Percentiles rank a stretch among this genome's conserved stretches.
Evolutionary conservation across 1,140 invertebrate genomes (phyloP).

Genomic region (Zaprionus ghesquierei): DNA sequence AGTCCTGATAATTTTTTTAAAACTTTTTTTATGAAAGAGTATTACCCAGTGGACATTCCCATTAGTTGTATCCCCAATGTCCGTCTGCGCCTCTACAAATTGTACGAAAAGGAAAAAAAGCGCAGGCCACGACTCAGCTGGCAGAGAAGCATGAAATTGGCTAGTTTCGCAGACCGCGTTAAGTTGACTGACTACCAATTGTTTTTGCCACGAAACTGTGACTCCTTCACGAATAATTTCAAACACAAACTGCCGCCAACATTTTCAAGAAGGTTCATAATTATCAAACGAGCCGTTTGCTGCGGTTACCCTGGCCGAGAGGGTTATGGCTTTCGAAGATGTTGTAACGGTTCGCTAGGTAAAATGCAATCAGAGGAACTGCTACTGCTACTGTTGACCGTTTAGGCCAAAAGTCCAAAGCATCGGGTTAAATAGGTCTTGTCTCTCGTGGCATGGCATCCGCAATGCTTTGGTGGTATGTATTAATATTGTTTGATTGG

Average conservation of each 20-base stretch:
- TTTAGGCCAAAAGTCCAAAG: conserved; percentile 71
- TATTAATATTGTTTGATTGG: conserved; percentile 35
- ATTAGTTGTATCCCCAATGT: conserved; percentile 2
- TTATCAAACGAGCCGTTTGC: conserved; percentile 56
- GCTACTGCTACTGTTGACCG: conserved; percentile 12
- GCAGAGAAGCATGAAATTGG: conserved; percentile 62
- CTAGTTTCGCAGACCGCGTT: conserved; percentile 74
- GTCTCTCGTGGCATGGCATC: conserved; percentile 38
- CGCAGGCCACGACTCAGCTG: conserved; percentile 60
- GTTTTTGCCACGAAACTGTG: conserved; percentile 69
- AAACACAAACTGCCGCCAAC: conserved; percentile 76
- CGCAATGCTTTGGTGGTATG: conserved; percentile 9
- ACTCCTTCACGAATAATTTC: conserved; percentile 75
- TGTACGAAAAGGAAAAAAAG: conserved; percentile 56
- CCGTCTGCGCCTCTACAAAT: conserved; percentile 68
- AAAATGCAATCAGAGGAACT: conserved; percentile 50
- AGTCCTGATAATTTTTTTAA: too few species aligned
- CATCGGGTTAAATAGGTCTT: conserved; percentile 69
- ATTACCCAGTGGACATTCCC: neutral
- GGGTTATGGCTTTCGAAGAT: conserved; percentile 66
- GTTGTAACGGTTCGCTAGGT: conserved; percentile 56
- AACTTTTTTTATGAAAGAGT: neutral
- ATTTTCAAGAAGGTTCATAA: conserved; percentile 76
- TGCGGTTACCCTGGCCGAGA: conserved; percentile 22
- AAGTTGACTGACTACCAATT: conserved; percentile 79